Conservation (phyloP, 2,113 vertebrate genomes). For the Galbula dea region DNA sequence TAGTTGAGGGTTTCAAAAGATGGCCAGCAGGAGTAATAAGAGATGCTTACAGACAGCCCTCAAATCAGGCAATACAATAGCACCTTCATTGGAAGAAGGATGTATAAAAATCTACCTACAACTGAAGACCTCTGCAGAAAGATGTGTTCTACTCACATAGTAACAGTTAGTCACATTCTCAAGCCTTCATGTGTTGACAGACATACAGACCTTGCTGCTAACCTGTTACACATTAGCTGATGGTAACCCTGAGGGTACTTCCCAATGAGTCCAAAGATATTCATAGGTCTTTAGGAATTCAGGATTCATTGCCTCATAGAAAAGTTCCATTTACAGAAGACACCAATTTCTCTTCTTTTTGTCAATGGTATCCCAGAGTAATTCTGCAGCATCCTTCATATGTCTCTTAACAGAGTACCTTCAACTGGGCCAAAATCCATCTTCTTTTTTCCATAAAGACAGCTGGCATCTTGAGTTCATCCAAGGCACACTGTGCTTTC, state of each 20-base stretch:
- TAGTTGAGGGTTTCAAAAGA: neutral
- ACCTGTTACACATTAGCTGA: neutral
- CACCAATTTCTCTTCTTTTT: neutral
- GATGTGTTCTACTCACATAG: neutral
- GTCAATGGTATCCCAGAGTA: neutral
- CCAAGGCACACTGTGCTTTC: neutral
- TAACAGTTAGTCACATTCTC: neutral
- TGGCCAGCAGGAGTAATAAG: neutral
- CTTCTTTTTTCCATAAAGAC: neutral
- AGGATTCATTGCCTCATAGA: neutral
- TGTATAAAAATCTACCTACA: neutral
- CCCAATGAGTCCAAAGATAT: neutral
- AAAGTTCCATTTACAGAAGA: neutral
- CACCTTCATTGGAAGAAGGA: neutral
- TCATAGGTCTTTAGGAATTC: neutral
- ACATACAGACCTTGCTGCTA: neutral
- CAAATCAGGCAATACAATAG: neutral
- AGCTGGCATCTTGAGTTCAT: conserved; percentile 27
- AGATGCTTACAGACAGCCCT: neutral
- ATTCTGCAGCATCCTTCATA: neutral
- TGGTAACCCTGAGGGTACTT: neutral
- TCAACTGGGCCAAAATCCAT: neutral
- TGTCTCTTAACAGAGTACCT: neutral
- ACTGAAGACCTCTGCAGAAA: neutral
- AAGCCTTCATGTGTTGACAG: neutral